phyloP scores from a whole-genome alignment of 2,888 invertebrate genomes.

The Caenorhabditis macrosperma region DNA sequence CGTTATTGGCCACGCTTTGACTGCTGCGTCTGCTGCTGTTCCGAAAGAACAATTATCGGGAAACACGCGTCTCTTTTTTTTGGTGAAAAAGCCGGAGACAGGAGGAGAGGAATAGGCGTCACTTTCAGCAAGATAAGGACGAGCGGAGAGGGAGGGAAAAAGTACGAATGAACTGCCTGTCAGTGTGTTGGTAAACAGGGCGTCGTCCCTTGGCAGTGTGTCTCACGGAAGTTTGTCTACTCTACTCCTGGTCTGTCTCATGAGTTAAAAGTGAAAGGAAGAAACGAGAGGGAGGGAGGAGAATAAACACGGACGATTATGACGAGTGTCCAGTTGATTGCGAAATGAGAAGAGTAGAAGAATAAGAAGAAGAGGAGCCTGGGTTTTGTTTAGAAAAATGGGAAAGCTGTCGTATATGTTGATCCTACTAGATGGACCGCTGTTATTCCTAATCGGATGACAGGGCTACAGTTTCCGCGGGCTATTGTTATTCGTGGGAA shows the following conservation, averaged over 20 bases:
- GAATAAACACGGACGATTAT: background rate
- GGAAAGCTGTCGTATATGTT: background rate
- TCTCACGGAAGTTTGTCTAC: background rate
- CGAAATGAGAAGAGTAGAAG: background rate
- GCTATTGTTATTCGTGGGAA: background rate
- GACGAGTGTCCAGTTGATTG: background rate
- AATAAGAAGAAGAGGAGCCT: background rate
- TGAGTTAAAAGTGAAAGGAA: slow-evolving; percentile 2
- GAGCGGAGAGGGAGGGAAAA: background rate
- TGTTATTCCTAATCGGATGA: background rate
- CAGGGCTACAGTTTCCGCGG: background rate
- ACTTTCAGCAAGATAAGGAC: background rate
- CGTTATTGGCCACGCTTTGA: background rate
- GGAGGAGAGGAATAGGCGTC: slow-evolving; percentile 13
- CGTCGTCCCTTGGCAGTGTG: background rate
- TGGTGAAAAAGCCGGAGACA: background rate
- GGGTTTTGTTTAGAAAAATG: background rate
- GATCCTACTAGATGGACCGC: background rate
- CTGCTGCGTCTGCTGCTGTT: background rate
- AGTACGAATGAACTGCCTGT: background rate
- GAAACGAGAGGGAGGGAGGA: background rate
- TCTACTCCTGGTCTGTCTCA: background rate
- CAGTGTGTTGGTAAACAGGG: background rate
- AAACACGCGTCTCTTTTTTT: no score
- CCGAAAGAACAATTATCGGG: background rate